phyloP scores from a whole-genome alignment of 35 echinoderm and acorn worm genomes.

The Heliocidaris tuberculata region DNA sequence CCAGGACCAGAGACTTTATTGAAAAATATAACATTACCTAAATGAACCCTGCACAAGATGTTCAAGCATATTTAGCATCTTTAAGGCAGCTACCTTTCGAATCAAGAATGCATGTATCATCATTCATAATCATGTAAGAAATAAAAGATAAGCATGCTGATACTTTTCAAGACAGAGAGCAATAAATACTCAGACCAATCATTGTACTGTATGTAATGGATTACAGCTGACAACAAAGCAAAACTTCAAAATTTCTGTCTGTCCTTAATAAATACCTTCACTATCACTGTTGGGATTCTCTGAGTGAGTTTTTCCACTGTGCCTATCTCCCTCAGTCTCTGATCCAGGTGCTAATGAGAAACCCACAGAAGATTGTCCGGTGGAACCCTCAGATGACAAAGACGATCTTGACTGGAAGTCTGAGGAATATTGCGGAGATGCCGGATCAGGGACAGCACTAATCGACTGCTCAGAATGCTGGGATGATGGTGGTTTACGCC shows the following conservation, averaged over 20 bases:
- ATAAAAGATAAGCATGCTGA: too few species aligned
- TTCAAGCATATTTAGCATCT: too few species aligned
- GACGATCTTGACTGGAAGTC: not conserved
- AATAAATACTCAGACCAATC: too few species aligned
- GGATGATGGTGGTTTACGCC: not conserved
- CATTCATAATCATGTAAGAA: too few species aligned
- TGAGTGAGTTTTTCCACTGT: not conserved
- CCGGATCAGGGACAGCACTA: not conserved
- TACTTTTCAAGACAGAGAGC: too few species aligned
- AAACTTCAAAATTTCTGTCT: not conserved
- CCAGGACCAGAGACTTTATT: too few species aligned
- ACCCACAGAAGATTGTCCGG: not conserved
- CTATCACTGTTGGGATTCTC: not conserved
- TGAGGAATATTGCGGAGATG: not conserved
- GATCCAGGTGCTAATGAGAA: not conserved
- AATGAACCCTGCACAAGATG: too few species aligned
- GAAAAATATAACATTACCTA: too few species aligned
- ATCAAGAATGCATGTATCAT: too few species aligned
- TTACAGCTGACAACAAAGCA: too few species aligned
- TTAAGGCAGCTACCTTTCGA: too few species aligned
- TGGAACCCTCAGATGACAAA: not conserved
- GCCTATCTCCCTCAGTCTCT: not conserved
- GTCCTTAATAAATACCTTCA: not conserved
- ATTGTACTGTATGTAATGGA: too few species aligned
- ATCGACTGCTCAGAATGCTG: not conserved